Percentiles rank a stretch among this genome's conserved stretches.
Conservation (phyloP, 2,113 vertebrate genomes). For the Anser brachyrhynchus region DNA sequence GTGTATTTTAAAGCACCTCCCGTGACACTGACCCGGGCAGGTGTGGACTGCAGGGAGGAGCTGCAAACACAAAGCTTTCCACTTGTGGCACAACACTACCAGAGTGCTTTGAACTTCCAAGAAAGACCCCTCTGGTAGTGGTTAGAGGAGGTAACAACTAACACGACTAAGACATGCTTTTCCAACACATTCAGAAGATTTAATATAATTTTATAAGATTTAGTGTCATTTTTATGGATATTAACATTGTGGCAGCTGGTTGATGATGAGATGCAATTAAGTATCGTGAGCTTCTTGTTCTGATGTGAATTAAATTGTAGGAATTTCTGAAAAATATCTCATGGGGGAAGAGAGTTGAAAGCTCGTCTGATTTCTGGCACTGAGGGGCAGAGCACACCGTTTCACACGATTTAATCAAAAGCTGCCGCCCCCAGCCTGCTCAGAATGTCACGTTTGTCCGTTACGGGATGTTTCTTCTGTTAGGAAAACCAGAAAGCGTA, state of each 20-base stretch:
- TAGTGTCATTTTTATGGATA: no score
- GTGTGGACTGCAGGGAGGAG: background rate
- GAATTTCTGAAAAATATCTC: background rate
- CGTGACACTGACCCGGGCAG: background rate
- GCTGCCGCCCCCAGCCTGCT: background rate
- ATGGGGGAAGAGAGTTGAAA: background rate
- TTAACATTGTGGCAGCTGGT: background rate
- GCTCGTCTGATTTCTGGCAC: no score
- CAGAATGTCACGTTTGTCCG: rapidly evolving
- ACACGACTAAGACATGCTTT: background rate
- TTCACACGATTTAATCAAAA: background rate
- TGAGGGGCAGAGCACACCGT: rapidly evolving
- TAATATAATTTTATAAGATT: no score
- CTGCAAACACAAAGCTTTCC: no score
- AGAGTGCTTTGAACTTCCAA: background rate
- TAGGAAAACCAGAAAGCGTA: no score
- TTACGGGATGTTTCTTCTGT: rapidly evolving
- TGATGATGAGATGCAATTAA: rapidly evolving
- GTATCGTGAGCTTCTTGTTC: background rate
- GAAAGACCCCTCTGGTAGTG: background rate
- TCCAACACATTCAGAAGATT: background rate
- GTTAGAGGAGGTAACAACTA: background rate
- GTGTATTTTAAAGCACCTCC: background rate
- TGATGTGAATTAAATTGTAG: background rate
- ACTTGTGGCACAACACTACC: background rate